Evolutionary conservation across 1,140 invertebrate genomes (phyloP), one percentile per base, ranked within the genome.

Genomic region (Pantala flavescens): DNA sequence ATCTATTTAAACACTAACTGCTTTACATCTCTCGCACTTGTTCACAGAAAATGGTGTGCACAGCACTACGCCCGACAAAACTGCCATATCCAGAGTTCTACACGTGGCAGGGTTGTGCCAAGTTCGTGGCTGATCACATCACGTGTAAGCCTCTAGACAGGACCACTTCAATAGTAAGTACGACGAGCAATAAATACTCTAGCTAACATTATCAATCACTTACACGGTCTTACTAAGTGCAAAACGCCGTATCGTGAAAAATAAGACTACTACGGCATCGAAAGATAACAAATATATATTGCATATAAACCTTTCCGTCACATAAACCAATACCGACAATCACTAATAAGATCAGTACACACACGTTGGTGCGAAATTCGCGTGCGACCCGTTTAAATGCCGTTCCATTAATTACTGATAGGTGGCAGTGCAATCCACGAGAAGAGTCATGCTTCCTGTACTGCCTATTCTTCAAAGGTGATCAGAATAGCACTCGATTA

Each of bases 31-130:
- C 28, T 23, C 28, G 14, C 16, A 24, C 24, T 70, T 75, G 73
- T 73, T 79, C 83, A 73, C 78, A 90, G 88, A 91, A 90, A 87
- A 89, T 90, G 84, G 88, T 91, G 71, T 91, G 88, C 75, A 90
- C 88, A 14, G 84, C 86, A n/a, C 86, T 91, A 75, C 84, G 88
- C 24, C 87, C 87, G 42, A 90, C 88, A 36, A 86, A 85, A 70
- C 80, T 90, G 36, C 85, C 86, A 12, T 88, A 85, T 80, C 82
- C 84, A 0, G 86, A 87, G 77, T 82, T 90, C 21, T 84, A 83
- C 75, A 85, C 83, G 7, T 90, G 89, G 88, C 80, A 86, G 78
- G 87, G 87, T 23, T 83, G 88, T 74, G 83, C 86, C 5, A 81
- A 81, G 23, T 87, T 91, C 73, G 84, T 90, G 2, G 83, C 86